These are phyloP conservation scores for Eubasilissa regina DNA, from an alignment of 1,140 invertebrate species.

Conservation along the genomic window DNA sequence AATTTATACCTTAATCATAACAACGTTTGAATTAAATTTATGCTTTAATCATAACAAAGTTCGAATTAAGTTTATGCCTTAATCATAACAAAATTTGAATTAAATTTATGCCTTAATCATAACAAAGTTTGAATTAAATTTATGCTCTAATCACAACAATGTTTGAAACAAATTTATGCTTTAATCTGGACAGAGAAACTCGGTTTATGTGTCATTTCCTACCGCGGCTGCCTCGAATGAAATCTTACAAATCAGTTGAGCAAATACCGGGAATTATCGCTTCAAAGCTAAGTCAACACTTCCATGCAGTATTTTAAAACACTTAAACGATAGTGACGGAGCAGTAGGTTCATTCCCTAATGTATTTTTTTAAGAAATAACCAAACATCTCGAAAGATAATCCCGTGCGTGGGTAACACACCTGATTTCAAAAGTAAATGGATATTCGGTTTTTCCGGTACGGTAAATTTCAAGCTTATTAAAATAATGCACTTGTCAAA, in stretches of 20 bases:
- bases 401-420: constrained; percentile 18
- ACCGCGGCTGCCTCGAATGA: constrained; percentile 2
- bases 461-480: constrained; percentile 33
- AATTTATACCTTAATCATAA: too few relatives aligned
- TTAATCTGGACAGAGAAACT: too few relatives aligned
- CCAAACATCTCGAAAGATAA: constrained; percentile 23
- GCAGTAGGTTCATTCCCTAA: not conserved
- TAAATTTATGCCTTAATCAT: too few relatives aligned
- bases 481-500: constrained; percentile 2
- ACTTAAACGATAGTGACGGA: constrained; percentile 11
- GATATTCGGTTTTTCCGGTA: constrained; percentile 34
- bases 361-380: constrained; percentile 29
- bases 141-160: too few relatives aligned
- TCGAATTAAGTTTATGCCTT: too few relatives aligned
- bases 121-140: too few relatives aligned
- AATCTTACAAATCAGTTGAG: constrained; percentile 26
- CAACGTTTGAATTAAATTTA: too few relatives aligned
- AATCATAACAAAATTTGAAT: too few relatives aligned
- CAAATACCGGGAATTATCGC: constrained; percentile 26
- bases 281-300: constrained; percentile 19
- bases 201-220: too few relatives aligned
- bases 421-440: constrained; percentile 11
- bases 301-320: constrained; percentile 16
- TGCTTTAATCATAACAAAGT: too few relatives aligned
- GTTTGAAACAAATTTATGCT: too few relatives aligned